Evolutionary conservation across 2,113 vertebrate genomes (phyloP).

Genomic region (Harpagus bidentatus): DNA sequence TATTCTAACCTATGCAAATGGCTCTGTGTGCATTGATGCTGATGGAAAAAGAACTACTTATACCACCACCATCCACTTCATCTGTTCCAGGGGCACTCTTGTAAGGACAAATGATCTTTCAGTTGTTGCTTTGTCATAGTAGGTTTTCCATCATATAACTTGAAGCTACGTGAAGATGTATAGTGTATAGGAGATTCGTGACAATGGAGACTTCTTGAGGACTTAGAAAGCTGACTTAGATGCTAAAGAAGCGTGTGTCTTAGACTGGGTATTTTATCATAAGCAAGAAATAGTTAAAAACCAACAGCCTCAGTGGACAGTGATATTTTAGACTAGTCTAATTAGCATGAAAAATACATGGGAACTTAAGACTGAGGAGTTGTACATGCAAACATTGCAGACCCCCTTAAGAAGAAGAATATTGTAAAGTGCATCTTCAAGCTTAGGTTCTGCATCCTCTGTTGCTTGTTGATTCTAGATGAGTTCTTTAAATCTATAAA

Average conservation of each 20-base stretch:
- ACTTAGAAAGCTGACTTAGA: not conserved
- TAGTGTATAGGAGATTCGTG: not conserved
- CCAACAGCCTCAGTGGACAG: not conserved
- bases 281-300: not conserved
- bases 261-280: not conserved
- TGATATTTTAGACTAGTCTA: not conserved
- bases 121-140: not conserved
- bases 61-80: conserved; percentile 84
- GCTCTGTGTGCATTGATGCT: conserved; percentile 77
- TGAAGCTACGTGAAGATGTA: not conserved
- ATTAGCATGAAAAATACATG: not conserved
- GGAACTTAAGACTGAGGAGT: not conserved
- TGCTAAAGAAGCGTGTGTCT: not conserved
- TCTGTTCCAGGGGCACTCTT: conserved; percentile 76
- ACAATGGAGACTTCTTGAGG: not conserved
- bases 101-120: conserved; percentile 70
- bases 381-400: not conserved
- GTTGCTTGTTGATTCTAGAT: not conserved
- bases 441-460: not conserved
- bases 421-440: not conserved
- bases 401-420: not conserved
- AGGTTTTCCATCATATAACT: not conserved
- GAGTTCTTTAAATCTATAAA: not conserved
- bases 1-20: conserved; percentile 85
- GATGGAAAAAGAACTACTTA: conserved; percentile 72